These are phyloP conservation scores for Platanista minor DNA, from an alignment of 2,113 vertebrate genomes.

Conservation along the genomic window DNA sequence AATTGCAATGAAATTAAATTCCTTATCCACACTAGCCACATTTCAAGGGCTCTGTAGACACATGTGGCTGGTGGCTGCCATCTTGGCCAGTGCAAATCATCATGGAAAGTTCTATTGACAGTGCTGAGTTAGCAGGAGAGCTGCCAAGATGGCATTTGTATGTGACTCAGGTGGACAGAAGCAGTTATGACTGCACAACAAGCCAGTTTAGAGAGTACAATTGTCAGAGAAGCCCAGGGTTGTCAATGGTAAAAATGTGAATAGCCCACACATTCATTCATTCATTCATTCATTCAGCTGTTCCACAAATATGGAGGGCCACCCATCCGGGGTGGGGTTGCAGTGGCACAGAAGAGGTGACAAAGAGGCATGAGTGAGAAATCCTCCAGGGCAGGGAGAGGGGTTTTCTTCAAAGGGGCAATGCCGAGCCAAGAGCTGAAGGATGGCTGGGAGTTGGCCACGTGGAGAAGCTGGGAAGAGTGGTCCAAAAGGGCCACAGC, in stretches of 20 bases:
- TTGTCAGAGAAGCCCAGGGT: neutral
- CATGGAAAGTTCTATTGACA: neutral
- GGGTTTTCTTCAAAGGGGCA: neutral
- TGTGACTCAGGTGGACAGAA: neutral
- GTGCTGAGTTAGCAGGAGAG: neutral
- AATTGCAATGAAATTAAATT: neutral
- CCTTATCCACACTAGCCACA: neutral
- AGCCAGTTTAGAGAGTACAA: neutral
- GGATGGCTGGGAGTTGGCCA: neutral
- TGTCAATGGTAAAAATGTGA: too few relatives aligned
- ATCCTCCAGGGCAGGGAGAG: too few relatives aligned
- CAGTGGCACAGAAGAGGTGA: neutral
- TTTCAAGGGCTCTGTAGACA: neutral
- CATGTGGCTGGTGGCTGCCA: neutral
- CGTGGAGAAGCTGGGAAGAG: neutral
- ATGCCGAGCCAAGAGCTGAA: neutral
- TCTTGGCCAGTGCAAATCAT: neutral
- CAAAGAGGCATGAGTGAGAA: neutral
- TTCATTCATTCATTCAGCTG: neutral
- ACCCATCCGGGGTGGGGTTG: too few relatives aligned
- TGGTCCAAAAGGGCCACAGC: rapidly evolving
- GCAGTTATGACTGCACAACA: neutral
- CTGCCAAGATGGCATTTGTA: neutral
- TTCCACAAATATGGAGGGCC: neutral
- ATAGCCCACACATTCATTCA: neutral